Base-by-base conservation (phyloP, 2,113 vertebrate species). In the Balaenoptera acutorostrata region DNA sequence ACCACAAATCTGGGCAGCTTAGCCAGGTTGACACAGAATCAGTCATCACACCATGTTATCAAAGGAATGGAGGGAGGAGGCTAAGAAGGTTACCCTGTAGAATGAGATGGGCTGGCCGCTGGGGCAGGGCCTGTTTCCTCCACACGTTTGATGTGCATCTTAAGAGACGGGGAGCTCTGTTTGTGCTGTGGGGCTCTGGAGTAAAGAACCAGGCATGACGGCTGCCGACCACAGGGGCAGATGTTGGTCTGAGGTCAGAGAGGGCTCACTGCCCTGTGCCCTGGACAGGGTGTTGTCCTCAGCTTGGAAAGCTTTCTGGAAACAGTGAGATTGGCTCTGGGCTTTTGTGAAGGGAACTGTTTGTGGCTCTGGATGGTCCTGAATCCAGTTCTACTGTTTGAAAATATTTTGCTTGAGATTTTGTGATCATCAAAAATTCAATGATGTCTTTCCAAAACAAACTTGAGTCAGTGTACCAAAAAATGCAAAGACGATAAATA, bases 201-300 rank as follows among this genome's bases (percentile, higher is more conserved):
- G 14, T 15, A 15, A 44, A 71, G n/a, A 83, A 57, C 25, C 21
- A 44, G 74, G 18, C 63, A 52, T 20, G 15, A 4, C 20, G 55
- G 12, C 25, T 44, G 1, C 23, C 17, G 29, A 20, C 14, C 15
- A 2, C 4, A 1, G 14, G 3, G 6, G 13, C 55, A 36, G 44
- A 31, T 61, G 31, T 33, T 25, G 14, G 25, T 66, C n/a, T 84
- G 63, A 63, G 5, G 12, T 5, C 23, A 4, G 21, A n/a, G 21
- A 69, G n/a, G 2, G 8, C 11, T 23, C 2, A 2, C 39, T 55
- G 13, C 57, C 7, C 6, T n/a, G 13, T 23, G 3, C 4, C 17
- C 46, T 10, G 13, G 17, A 33, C 2, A 0, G 33, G 11, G 6
- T 59, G 33, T 36, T 63, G n/a, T 49, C 39, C 29, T 15, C 21